These are phyloP conservation scores for Volucella zonaria DNA, from an alignment of 2,888 invertebrate species.

Conservation along the genomic window DNA sequence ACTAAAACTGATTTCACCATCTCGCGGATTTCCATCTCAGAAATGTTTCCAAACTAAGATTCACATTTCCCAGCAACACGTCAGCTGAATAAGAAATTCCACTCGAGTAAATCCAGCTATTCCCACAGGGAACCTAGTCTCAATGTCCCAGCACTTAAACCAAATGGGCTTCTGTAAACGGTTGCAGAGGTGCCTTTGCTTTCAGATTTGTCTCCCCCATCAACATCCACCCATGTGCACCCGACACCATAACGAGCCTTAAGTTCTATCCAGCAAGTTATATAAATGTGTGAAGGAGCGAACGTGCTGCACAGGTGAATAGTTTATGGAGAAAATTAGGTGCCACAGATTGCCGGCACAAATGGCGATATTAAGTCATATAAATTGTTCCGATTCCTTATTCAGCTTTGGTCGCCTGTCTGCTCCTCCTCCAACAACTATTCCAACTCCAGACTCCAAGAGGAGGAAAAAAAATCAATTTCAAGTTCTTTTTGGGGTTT, in stretches of 20 bases:
- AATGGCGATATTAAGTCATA: slow-evolving; percentile 68
- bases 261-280: slow-evolving; percentile 50
- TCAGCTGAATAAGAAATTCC: slow-evolving; percentile 56
- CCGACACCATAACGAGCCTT: slow-evolving; percentile 46
- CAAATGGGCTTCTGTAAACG: slow-evolving; percentile 51
- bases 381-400: slow-evolving; percentile 53
- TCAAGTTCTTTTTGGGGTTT: slow-evolving; percentile 32
- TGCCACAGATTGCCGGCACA: slow-evolving; percentile 67
- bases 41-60: slow-evolving; percentile 13
- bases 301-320: slow-evolving; percentile 67
- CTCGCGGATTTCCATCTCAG: slow-evolving; percentile 28
- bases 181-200: slow-evolving; percentile 26
- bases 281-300: slow-evolving; percentile 61
- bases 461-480: slow-evolving; percentile 62
- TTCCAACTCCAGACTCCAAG: too few species aligned
- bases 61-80: slow-evolving; percentile 41
- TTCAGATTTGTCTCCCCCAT: neutral
- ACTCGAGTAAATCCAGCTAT: slow-evolving; percentile 19
- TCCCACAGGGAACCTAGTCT: slow-evolving; percentile 28
- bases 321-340: slow-evolving; percentile 72
- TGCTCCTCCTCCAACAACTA: too few species aligned
- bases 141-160: slow-evolving; percentile 16
- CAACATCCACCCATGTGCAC: too few species aligned
- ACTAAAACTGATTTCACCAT: slow-evolving; percentile 43
- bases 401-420: too few species aligned